Conservation (phyloP, 2,888 invertebrate species). For the Conchocele bisecta region DNA sequence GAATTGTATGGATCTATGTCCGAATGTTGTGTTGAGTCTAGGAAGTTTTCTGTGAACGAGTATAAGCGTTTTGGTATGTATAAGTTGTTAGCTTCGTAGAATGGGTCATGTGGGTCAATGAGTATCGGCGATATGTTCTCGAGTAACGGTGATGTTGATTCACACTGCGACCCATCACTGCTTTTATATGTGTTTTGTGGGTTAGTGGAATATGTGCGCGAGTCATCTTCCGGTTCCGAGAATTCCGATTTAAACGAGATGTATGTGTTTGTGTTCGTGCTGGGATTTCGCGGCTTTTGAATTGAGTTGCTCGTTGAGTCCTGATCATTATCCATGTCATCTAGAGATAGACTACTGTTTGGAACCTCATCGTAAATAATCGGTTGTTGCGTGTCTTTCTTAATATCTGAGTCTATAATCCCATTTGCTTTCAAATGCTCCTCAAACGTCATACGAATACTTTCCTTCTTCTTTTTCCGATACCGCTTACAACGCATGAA, state of each 20-base stretch:
- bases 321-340: constrained; percentile 44
- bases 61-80: constrained; percentile 45
- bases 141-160: constrained; percentile 73
- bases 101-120: constrained; percentile 61
- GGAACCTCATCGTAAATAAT: constrained; percentile 50
- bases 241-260: constrained; percentile 77
- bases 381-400: constrained; percentile 53
- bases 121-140: constrained; percentile 71
- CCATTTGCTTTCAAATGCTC: constrained; percentile 74
- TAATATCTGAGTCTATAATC: constrained; percentile 56
- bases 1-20: constrained; percentile 1
- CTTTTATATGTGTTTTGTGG: constrained; percentile 56
- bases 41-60: neutral
- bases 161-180: constrained; percentile 73
- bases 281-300: constrained; percentile 44
- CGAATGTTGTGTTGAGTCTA: constrained; percentile 2
- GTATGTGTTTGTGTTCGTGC: constrained; percentile 72
- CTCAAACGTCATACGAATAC: constrained; percentile 71
- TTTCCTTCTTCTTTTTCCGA: constrained; percentile 64
- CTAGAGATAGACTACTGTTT: constrained; percentile 43
- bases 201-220: constrained; percentile 63
- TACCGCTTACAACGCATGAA: constrained; percentile 62
- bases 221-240: constrained; percentile 70
- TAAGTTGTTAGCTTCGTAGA: constrained; percentile 56
- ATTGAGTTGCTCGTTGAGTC: constrained; percentile 54